Evolutionary conservation across 2,888 invertebrate species (phyloP).

Genomic region (Baronia brevicornis): DNA sequence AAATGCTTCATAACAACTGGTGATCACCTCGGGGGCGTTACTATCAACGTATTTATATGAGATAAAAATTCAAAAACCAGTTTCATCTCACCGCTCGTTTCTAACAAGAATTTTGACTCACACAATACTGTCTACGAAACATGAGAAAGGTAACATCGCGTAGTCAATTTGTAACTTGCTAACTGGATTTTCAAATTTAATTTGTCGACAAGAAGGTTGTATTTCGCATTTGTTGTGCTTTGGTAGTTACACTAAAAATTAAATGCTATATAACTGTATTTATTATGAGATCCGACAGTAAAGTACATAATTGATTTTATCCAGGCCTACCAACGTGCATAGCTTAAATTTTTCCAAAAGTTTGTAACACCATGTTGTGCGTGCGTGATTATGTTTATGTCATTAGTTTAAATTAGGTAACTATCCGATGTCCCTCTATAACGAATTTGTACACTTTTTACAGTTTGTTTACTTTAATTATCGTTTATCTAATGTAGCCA

Average conservation of each 20-base stretch:
- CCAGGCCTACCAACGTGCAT: constrained; percentile 48
- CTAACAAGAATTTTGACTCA: constrained; percentile 71
- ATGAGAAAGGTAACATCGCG: constrained; percentile 62
- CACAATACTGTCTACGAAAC: constrained; percentile 69
- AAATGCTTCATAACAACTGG: constrained; percentile 47
- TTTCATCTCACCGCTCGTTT: constrained; percentile 57
- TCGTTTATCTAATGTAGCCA: background rate
- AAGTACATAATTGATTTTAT: constrained; percentile 70
- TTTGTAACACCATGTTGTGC: constrained; percentile 19
- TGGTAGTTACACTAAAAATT: constrained; percentile 51
- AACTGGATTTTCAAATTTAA: constrained; percentile 44
- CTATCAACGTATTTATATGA: constrained; percentile 65
- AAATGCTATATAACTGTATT: constrained; percentile 61
- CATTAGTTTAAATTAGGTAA: constrained; percentile 29
- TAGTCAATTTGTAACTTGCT: constrained; percentile 38
- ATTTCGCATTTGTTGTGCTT: constrained; percentile 34
- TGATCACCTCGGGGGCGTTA: constrained; percentile 59
- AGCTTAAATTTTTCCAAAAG: constrained; percentile 44
- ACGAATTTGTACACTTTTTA: constrained; percentile 23
- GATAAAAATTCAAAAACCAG: constrained; percentile 61
- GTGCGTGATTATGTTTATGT: constrained; percentile 8
- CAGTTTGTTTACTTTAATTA: constrained; percentile 10
- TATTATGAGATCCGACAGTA: constrained; percentile 69
- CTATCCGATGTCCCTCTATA: constrained; percentile 30
- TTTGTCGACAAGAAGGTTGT: constrained; percentile 39